phyloP scores from a whole-genome alignment of 2,797 vertebrate genomes.

The Heterohyrax brucei region DNA sequence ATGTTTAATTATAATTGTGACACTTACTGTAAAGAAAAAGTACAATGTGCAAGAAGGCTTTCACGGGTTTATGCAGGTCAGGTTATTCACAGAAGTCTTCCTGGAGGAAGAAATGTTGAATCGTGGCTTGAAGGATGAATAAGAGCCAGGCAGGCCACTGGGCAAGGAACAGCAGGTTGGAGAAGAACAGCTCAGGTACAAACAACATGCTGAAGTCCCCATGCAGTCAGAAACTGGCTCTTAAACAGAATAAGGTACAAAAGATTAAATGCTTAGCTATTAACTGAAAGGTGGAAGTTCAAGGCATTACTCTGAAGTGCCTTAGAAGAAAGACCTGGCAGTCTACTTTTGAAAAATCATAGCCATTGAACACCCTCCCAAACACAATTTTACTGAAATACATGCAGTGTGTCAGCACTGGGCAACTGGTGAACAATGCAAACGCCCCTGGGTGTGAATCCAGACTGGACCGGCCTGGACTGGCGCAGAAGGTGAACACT shows the following conservation, averaged over 20 bases:
- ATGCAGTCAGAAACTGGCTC: not conserved
- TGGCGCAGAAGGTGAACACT: not conserved
- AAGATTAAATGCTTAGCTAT: not conserved
- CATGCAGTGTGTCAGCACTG: not conserved
- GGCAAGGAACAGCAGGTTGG: not conserved
- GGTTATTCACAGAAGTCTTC: not conserved
- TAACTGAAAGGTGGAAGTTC: not conserved
- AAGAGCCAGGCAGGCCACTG: not conserved
- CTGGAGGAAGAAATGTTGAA: not conserved
- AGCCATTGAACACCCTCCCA: no score
- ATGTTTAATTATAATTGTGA: not conserved
- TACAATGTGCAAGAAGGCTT: accelerated
- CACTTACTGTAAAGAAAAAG: not conserved
- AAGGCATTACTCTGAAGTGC: not conserved
- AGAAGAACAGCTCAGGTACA: not conserved
- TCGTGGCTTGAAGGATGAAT: not conserved
- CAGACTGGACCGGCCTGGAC: no score
- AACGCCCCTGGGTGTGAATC: not conserved
- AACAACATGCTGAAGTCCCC: not conserved
- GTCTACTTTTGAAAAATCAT: not conserved
- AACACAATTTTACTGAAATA: no score
- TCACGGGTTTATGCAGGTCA: accelerated
- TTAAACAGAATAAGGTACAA: not conserved
- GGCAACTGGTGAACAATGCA: not conserved
- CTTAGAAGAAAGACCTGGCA: not conserved